These are phyloP conservation scores for Aphodius sticticus DNA, from an alignment of 2,888 invertebrate genomes.

Conservation along the genomic window DNA sequence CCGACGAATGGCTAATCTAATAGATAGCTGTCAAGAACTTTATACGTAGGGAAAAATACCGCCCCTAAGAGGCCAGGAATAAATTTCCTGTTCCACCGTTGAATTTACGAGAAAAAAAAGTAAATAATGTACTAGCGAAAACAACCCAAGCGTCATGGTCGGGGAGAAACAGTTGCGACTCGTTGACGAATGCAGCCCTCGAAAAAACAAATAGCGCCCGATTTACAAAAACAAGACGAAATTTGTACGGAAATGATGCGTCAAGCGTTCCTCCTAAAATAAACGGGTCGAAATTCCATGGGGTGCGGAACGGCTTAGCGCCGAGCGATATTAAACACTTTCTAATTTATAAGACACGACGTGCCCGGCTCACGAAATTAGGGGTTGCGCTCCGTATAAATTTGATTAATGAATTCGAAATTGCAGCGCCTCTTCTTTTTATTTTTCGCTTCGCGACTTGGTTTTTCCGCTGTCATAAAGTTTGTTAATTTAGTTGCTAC, in stretches of 20 bases:
- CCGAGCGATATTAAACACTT: background rate
- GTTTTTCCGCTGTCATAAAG: background rate
- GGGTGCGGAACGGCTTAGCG: background rate
- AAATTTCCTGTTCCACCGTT: background rate
- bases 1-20: no score
- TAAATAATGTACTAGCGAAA: background rate
- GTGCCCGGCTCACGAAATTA: background rate
- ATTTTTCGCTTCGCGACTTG: background rate
- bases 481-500: background rate
- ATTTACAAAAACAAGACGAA: background rate
- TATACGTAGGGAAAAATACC: no score
- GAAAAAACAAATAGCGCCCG: background rate
- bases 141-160: background rate
- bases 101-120: background rate
- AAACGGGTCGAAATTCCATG: background rate
- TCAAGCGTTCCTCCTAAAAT: background rate
- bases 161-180: background rate
- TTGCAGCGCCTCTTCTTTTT: background rate
- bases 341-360: constrained; percentile 4
- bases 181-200: background rate
- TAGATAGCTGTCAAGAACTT: no score
- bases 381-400: background rate
- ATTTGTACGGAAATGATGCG: background rate
- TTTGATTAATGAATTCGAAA: background rate
- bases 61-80: background rate